A percentile compares a stretch with the other conserved stretches of the same genome.
These are phyloP conservation scores for Neodontobutis hainanensis DNA, from an alignment of 2,113 vertebrate species.

Conservation along the genomic window DNA sequence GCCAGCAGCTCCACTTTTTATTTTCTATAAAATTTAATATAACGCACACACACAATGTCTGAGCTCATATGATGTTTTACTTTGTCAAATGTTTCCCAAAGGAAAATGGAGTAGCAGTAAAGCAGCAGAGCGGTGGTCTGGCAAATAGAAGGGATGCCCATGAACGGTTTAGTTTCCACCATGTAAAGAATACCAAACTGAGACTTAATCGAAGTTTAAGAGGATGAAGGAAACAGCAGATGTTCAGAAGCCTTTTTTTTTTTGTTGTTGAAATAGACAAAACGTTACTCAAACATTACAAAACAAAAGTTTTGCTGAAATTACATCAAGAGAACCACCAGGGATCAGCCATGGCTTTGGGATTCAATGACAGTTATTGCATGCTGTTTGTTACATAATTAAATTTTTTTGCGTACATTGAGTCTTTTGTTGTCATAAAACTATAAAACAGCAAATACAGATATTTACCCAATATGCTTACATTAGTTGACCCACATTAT, in stretches of 20 bases:
- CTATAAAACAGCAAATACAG: not conserved
- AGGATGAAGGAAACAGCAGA: not conserved
- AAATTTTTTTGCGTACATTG: not conserved
- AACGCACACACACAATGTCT: constrained; percentile 2
- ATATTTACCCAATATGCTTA: not conserved
- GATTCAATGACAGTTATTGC: not conserved
- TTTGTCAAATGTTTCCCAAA: constrained; percentile 4
- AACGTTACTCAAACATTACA: too few species aligned
- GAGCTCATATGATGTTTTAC: constrained; percentile 6
- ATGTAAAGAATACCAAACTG: constrained; percentile 3
- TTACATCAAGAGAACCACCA: constrained; percentile 9
- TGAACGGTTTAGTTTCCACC: not conserved
- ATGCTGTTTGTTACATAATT: not conserved
- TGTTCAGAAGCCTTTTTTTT: not conserved
- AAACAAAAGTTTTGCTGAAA: not conserved
- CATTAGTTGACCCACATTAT: not conserved
- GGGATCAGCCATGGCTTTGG: not conserved
- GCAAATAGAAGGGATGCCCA: constrained; percentile 11
- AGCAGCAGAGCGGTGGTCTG: not conserved
- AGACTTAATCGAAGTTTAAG: constrained; percentile 11
- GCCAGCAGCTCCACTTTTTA: constrained; percentile 3
- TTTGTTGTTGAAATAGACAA: constrained; percentile 1
- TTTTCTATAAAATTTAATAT: constrained; percentile 17
- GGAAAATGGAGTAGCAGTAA: constrained; percentile 2
- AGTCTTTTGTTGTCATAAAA: not conserved